Base-by-base conservation (phyloP, 2,888 invertebrate genomes). In the Cataglyphis cursor region DNA sequence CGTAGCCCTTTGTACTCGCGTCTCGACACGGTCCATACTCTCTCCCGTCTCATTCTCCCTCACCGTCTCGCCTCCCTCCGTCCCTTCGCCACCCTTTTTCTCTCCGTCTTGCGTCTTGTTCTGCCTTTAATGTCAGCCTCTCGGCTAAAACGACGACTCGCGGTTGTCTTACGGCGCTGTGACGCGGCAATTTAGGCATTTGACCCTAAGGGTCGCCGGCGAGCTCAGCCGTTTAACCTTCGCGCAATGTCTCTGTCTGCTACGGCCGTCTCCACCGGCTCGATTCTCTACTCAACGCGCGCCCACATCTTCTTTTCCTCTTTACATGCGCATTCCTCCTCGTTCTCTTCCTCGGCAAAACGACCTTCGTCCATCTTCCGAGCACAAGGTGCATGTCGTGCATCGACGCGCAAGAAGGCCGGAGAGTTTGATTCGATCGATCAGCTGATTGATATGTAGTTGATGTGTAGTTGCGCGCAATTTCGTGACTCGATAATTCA, bases 171-270 rank as follows among this genome's bases (percentile, higher is more conserved):
- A 89, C 91, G 92, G 90, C 86, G 76, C 90, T 93, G 92, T 94
- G 94, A 94, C 93, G 93, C 92, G 92, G 94, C 93, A 94, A 94
- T 94, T 94, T 94, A 94, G 94, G 93, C 93, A 92, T 94, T 94
- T 94, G 94, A 94, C 94, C 94, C 91, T 82, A 89, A 85, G 86
- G 92, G 90, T 92, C 91, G 88, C 83, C 86, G 83, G 81, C 83
- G 91, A 90, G 93, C 93, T 94, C 93, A 94, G 91, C 92, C 92
- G 93, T 94, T 94, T 94, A 94, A 94, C 93, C 94, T 91, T 91
- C 78, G 84, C 87, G 92, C 93, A 92, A 93, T 93, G 94, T 93
- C 93, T 93, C 93, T 92, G 93, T 93, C 92, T 89, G 90, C 82
- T 70, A 82, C 73, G 82, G 86, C 72, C 76, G 78, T 81, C 81